Conservation (phyloP, 1,140 invertebrate genomes). For the Conus ventricosus region DNA sequence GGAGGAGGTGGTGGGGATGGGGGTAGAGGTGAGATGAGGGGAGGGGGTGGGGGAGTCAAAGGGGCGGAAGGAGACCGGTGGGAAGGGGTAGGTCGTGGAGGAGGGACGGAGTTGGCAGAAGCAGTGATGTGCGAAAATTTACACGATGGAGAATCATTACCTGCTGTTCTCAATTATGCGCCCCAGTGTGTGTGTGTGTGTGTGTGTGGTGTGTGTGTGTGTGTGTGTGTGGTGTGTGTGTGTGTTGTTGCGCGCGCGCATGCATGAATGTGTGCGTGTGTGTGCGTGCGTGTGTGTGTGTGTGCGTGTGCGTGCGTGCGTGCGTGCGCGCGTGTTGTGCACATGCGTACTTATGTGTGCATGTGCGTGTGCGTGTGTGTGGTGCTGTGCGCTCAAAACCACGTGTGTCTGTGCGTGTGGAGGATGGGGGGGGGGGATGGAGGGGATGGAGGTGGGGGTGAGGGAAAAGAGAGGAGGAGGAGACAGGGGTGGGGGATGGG, state of each 20-base stretch:
- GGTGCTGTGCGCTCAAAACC: no score
- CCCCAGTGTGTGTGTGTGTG: not conserved
- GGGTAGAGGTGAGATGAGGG: not conserved
- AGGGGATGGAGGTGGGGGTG: no score
- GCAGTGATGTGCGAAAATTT: not conserved
- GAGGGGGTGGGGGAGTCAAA: not conserved
- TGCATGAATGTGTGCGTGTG: not conserved
- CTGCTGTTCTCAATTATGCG: not conserved
- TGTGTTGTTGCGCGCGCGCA: no score
- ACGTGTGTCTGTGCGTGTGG: no score
- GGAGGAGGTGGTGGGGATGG: not conserved
- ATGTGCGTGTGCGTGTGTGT: not conserved
- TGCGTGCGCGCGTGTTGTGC: not conserved
- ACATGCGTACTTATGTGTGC: not conserved
- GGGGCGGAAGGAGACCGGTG: no score
- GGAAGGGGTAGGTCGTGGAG: not conserved
- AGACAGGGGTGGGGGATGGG: no score
- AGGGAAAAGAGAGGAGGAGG: no score
- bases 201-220: no score
- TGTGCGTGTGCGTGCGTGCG: conserved; percentile 13
- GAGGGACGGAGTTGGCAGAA: not conserved
- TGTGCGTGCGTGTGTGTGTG: not conserved
- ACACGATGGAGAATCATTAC: not conserved
- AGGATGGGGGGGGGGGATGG: no score
- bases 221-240: no score